Base-by-base conservation (phyloP, 2,113 vertebrate species). In the Anguilla japonica region DNA sequence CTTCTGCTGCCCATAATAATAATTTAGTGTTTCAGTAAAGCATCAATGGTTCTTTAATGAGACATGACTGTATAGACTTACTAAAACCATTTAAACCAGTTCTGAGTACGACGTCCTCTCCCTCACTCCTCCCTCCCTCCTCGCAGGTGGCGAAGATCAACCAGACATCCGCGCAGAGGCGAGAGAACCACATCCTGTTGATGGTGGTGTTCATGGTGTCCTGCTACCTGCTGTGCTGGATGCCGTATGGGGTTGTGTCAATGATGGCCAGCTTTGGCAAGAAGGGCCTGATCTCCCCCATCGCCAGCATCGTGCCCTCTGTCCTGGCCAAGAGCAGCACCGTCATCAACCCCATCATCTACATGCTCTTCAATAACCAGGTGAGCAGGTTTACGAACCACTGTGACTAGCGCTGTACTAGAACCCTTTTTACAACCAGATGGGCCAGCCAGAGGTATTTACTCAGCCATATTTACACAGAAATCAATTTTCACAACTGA, bases 301-400 rank as follows among this genome's bases (percentile, higher is more conserved):
- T 91, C 86, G 94, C 91, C 14, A 96, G 94, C 53, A 22, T 96
- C 87, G 90, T 96, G 86, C 95, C 95, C 81, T 94, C 95, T 13
- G 90, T 97, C 91, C 92, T 97, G 88, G 96, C 95, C 88, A 97
- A 97, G 92, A 96, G 95, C 93, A 96, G 95, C 92, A 96, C 95
- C 2, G 95, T 96, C 40, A 91, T 93, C 87, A 97, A 96, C 89
- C 96, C 96, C 0, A 89, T 96, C 88, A 96, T 97, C 92, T 96
- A 97, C 87, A 90, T 96, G 87, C 95, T 96, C 87, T 95, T 96
- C 92, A 96, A 96, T 88, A 96, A 96, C 85, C 96, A 96, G 95
- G 95, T 96, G 89, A 95, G 94, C 8, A 18, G 16, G 79, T 39
- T 34, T 15, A 80, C 2, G 18, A 1, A 41, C 29, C 29, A 41